Evolutionary conservation across 2,797 vertebrate genomes (phyloP), one percentile per base, ranked within the genome.

Genomic region (Tenualosa thibaudeaui): DNA sequence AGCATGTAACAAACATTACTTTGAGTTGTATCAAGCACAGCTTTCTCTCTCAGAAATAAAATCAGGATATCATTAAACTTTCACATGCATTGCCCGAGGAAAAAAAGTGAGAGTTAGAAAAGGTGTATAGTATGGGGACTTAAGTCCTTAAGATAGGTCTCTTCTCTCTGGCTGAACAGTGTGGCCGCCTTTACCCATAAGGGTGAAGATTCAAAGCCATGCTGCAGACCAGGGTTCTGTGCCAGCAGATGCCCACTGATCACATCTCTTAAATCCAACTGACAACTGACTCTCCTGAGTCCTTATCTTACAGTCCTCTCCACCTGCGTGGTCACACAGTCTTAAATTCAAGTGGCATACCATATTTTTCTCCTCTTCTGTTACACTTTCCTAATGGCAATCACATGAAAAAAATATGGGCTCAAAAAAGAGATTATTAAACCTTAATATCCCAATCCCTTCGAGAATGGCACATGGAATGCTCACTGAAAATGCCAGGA

Each of bases 401-500:
- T 91, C 84, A 91, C 86, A 90, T 91, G 81, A 90, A 91, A 91
- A 87, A 88, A 86, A 90, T 81, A 81, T 75, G 75, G 82, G 58
- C 86, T 85, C 87, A 85, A 81, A 87, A 81, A 19, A 5, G 37
- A 40, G 68, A 83, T 85, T 85, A 92, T 92, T 89, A 89, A 86
- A 91, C 68, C 86, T 90, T 90, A 88, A 91, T 93, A 89, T 87
- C 86, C 75, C 60, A 84, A 88, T 89, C 89, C 86, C 88, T 88
- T 83, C 89, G 88, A 83, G 85, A 83, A 87, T 50, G 65, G 84
- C 89, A 86, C 81, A 85, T 75, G n/a, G 85, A 92, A 84, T 84
- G 31, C 90, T 91, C 89, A 83, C 49, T 89, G 91, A 88, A 90
- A 93, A 92, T 88, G 88, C 86, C 91, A 89, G 81, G 81, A 87